A percentile compares a stretch with the other conserved stretches of the same genome.
Conservation (phyloP, 2,113 vertebrate species). For the Psittacula cyanocephala region DNA sequence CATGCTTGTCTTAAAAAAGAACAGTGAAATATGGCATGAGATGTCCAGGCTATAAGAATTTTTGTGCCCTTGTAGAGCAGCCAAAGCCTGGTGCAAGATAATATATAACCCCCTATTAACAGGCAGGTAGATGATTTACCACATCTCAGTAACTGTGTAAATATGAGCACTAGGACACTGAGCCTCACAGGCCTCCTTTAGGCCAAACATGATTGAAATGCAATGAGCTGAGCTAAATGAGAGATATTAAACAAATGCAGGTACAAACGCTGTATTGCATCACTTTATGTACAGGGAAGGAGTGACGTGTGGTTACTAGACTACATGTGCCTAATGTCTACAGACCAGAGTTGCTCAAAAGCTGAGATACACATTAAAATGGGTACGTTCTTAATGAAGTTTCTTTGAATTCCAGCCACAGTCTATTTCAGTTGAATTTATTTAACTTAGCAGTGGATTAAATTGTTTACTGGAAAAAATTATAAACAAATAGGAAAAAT, state of each 20-base stretch:
- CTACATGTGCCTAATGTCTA: neutral
- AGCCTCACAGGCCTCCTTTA: neutral
- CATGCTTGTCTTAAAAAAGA: neutral
- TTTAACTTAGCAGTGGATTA: neutral
- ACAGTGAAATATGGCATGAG: neutral
- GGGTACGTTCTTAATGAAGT: neutral
- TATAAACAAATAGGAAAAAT: neutral
- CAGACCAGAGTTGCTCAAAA: neutral
- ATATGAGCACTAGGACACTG: constrained; percentile 14
- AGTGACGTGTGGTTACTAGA: neutral
- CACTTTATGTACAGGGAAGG: neutral
- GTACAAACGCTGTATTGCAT: neutral
- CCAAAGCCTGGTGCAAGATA: neutral
- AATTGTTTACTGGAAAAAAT: neutral
- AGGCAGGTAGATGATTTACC: constrained; percentile 72
- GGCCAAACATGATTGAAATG: neutral
- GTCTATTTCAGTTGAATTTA: neutral
- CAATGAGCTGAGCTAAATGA: constrained; percentile 61
- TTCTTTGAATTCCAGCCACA: neutral
- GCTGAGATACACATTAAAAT: neutral
- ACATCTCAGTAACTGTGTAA: constrained; percentile 55
- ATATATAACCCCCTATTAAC: constrained; percentile 22
- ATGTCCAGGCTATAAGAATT: neutral
- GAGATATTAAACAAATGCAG: neutral
- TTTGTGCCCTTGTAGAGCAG: neutral